Evolutionary conservation across 2,888 invertebrate genomes (phyloP), one percentile per base, ranked within the genome.

Genomic region (Agonopterix arenella): DNA sequence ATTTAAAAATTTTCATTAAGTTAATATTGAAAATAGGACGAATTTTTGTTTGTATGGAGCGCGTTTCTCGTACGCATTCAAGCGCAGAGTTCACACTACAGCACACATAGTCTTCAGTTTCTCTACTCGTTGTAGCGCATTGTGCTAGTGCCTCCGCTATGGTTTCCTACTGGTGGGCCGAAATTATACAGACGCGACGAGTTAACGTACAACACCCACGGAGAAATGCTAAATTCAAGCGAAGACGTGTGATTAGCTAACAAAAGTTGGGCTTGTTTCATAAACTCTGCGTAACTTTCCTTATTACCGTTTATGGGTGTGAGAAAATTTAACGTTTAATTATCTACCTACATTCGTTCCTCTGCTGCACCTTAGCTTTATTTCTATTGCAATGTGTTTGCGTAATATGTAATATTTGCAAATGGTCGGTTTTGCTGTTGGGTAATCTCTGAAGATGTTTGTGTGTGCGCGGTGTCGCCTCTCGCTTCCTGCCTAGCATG

Each of bases 271-370:
- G 62, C 67, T 63, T 70, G 66, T 70, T 73, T 68, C 71, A 68
- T 70, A 66, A 70, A 69, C 68, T 66, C 58, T 44, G 52, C 41
- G 63, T 61, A 79, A 80, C 74, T 81, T 79, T 71, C 67, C 74
- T 76, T 80, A 76, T 74, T 76, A 76, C 70, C 70, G 64, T 71
- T 76, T 73, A 73, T 67, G 66, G 60, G 64, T 59, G 70, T 62
- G 64, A 56, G 68, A 40, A 65, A 71, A 72, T 76, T 70, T 68
- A 62, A 59, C 68, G 67, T 76, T 71, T 78, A 76, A 80, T 80
- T 79, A 79, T 67, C 40, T 40, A 43, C 13, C 40, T 40, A 43
- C 43, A 43, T 43, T 40, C 40, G 40, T 40, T n/a, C 9, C 40
- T 40, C 40, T n/a, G 5, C 40, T 28, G 28, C 28, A 28, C 28